A percentile compares a stretch with the other conserved stretches of the same genome.
Conservation (phyloP, 2,113 vertebrate species). For the Nesoenas mayeri region DNA sequence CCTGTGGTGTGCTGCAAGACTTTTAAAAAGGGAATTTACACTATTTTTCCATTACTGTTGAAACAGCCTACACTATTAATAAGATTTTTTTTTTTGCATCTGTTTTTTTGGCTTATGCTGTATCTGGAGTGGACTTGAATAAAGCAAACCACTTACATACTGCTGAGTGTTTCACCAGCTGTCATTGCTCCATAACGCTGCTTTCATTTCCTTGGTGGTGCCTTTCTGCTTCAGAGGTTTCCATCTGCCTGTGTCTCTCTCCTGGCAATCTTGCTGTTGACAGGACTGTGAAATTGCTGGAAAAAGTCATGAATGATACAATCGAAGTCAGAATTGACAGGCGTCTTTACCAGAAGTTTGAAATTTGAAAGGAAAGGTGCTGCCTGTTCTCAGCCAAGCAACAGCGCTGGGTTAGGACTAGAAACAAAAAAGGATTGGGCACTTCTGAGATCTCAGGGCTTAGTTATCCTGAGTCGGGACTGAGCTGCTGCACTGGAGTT, state of each 20-base stretch:
- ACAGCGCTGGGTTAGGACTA: not conserved
- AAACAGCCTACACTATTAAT: slow-evolving; percentile 21
- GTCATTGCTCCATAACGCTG: not conserved
- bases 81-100: slow-evolving; percentile 20
- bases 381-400: not conserved
- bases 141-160: not conserved
- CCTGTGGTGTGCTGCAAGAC: not conserved
- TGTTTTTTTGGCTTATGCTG: slow-evolving; percentile 54
- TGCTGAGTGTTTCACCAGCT: slow-evolving; percentile 35
- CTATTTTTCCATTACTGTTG: not conserved
- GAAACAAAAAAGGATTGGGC: not conserved
- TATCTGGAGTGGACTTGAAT: slow-evolving; percentile 6
- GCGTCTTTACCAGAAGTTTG: not conserved
- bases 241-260: slow-evolving; percentile 19
- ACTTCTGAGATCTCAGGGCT: not conserved
- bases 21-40: not conserved
- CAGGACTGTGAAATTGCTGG: slow-evolving; percentile 10
- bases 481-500: not conserved
- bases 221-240: slow-evolving; percentile 53
- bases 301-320: not conserved
- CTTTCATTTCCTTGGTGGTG: slow-evolving; percentile 30
- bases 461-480: not conserved
- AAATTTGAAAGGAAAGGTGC: not conserved
- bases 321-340: not conserved
- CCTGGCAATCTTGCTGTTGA: not conserved